phyloP scores from a whole-genome alignment of 1,140 invertebrate genomes.

The Maniola jurtina region DNA sequence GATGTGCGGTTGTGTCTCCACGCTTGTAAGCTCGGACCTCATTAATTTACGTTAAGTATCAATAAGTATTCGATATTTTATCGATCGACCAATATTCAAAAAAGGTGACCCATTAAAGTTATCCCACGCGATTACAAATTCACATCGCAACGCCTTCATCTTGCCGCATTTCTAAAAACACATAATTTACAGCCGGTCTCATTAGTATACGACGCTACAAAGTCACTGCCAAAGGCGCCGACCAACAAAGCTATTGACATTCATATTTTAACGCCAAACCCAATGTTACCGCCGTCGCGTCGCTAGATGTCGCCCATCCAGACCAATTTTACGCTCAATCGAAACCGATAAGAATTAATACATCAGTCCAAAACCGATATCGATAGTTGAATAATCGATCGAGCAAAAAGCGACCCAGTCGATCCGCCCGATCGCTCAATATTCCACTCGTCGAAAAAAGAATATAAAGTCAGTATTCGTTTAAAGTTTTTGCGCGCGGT shows the following conservation, averaged over 20 bases:
- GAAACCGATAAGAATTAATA: conserved; percentile 71
- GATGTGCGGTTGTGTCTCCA: neutral
- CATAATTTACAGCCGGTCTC: conserved; percentile 60
- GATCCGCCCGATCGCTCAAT: conserved; percentile 34
- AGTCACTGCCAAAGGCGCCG: conserved; percentile 54
- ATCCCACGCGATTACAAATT: conserved; percentile 49
- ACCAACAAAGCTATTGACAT: conserved; percentile 63
- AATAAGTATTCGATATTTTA: conserved; percentile 18
- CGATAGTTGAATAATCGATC: conserved; percentile 36
- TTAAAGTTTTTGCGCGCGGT: conserved; percentile 58
- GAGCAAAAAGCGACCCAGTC: conserved; percentile 52
- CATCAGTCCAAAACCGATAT: conserved; percentile 50
- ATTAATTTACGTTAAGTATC: conserved; percentile 9
- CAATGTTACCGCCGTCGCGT: conserved; percentile 55
- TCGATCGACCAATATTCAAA: conserved; percentile 28
- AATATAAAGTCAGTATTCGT: conserved; percentile 54
- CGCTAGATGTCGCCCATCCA: conserved; percentile 54
- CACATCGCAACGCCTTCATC: conserved; percentile 62
- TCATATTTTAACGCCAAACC: conserved; percentile 65
- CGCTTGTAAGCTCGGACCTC: neutral
- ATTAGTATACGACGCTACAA: conserved; percentile 66
- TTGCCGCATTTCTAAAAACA: conserved; percentile 60
- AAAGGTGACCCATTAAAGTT: conserved; percentile 28
- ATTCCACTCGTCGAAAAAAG: conserved; percentile 57
- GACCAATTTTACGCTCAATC: conserved; percentile 74